Percentiles rank a stretch among this genome's conserved stretches.
phyloP scores from a whole-genome alignment of 2,113 vertebrate genomes.

The Erythrocercus mccallii region DNA sequence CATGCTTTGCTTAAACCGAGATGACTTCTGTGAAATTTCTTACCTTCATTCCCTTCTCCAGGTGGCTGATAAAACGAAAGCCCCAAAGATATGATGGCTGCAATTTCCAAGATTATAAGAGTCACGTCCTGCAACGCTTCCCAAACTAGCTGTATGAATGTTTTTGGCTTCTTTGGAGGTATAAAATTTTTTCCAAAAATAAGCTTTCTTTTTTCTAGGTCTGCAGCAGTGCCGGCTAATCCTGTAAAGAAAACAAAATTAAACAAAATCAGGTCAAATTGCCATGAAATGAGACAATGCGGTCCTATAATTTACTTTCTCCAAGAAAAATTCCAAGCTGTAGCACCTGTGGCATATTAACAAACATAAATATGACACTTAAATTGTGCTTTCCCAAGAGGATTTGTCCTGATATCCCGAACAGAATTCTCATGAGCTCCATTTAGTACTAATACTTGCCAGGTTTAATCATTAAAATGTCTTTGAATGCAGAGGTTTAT shows the following conservation, averaged over 20 bases:
- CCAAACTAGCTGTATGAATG: slow-evolving; percentile 98
- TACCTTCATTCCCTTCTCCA: slow-evolving; percentile 85
- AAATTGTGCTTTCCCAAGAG: background rate
- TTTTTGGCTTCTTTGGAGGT: slow-evolving; percentile 99
- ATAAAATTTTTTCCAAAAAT: slow-evolving; percentile 95
- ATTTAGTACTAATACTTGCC: background rate
- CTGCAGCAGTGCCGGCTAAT: slow-evolving; percentile 83
- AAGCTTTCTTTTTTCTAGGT: slow-evolving; percentile 96
- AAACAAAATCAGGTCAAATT: background rate
- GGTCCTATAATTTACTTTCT: background rate
- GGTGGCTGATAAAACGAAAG: slow-evolving; percentile 97
- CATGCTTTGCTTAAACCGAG: background rate
- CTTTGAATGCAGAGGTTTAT: background rate
- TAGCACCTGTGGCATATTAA: background rate
- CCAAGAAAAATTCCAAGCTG: background rate
- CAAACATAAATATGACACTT: background rate
- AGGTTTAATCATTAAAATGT: background rate
- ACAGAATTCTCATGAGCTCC: background rate
- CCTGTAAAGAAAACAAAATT: slow-evolving; percentile 72
- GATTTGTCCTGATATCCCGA: background rate
- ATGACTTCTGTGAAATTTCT: background rate
- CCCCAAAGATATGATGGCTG: slow-evolving; percentile 95
- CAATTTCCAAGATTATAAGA: slow-evolving; percentile 97
- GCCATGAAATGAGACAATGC: background rate
- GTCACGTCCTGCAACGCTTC: slow-evolving; percentile 98